A percentile compares a stretch with the other conserved stretches of the same genome.
phyloP scores from a whole-genome alignment of 2,888 invertebrate genomes.

The Penaeus monodon region DNA sequence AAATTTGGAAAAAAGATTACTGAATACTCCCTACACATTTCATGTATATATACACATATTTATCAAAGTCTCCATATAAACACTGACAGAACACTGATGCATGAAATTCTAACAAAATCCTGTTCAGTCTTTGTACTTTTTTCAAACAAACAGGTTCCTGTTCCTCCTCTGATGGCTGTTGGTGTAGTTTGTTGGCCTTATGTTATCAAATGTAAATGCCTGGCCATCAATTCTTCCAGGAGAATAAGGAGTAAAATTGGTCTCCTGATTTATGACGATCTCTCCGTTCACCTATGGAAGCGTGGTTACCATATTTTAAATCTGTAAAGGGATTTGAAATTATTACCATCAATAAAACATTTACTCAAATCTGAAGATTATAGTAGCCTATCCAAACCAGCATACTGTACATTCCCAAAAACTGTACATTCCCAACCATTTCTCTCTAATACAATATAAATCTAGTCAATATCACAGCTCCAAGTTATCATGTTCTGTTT shows the following conservation, averaged over 20 bases:
- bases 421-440: too few species aligned
- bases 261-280: constrained; percentile 48
- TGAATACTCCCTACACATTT: background rate
- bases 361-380: too few species aligned
- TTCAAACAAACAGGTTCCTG: constrained; percentile 28
- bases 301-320: constrained; percentile 55
- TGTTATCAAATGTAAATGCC: constrained; percentile 57
- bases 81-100: background rate
- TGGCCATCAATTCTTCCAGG: constrained; percentile 54
- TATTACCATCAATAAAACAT: too few species aligned
- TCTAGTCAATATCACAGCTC: too few species aligned
- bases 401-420: too few species aligned
- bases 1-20: too few species aligned
- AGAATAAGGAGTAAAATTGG: constrained; percentile 15
- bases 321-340: background rate
- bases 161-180: constrained; percentile 51
- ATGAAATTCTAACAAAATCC: background rate
- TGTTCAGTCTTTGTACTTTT: background rate
- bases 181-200: constrained; percentile 36
- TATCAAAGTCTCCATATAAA: background rate
- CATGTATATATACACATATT: too few species aligned
- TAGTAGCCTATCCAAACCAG: too few species aligned
- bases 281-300: constrained; percentile 44
- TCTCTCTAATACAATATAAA: too few species aligned
- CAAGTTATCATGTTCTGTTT: too few species aligned